Percentiles rank a stretch among this genome's conserved stretches.
Evolutionary conservation across 1,140 invertebrate species (phyloP).

Genomic region (Nixonia krombeini): DNA sequence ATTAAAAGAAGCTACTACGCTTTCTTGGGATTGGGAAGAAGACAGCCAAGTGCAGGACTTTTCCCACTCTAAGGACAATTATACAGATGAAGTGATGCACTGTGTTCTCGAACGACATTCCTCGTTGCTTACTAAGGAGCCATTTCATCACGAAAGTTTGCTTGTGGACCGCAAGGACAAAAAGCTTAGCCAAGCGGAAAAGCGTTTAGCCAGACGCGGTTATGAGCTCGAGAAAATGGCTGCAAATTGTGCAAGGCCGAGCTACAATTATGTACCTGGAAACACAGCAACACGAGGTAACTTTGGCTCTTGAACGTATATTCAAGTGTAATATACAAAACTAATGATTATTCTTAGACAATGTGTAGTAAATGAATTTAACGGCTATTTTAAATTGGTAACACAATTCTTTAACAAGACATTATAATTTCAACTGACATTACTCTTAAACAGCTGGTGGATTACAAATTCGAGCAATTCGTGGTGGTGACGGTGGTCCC

Average conservation of each 20-base stretch:
- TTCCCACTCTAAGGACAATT: conserved; percentile 79
- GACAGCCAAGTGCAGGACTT: conserved; percentile 83
- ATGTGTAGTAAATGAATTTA: too few relatives aligned
- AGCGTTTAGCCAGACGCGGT: conserved; percentile 90
- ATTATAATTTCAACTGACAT: not conserved
- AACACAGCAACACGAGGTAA: conserved; percentile 69
- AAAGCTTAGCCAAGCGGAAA: conserved; percentile 95
- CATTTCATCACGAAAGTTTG: conserved; percentile 97
- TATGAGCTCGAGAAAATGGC: conserved; percentile 96
- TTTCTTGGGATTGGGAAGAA: conserved; percentile 93
- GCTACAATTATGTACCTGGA: conserved; percentile 69
- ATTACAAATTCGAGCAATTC: conserved; percentile 67
- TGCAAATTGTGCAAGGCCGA: conserved; percentile 72
- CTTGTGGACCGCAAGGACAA: conserved; percentile 96
- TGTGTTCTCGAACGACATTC: conserved; percentile 79
- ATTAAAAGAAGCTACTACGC: conserved; percentile 93
- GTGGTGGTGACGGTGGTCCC: conserved; percentile 59
- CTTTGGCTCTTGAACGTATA: not conserved
- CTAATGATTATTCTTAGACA: not conserved
- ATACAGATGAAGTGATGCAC: conserved; percentile 86
- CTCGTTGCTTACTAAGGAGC: conserved; percentile 85
- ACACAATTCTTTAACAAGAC: conserved; percentile 4
- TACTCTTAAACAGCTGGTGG: conserved; percentile 54
- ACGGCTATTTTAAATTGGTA: too few relatives aligned
- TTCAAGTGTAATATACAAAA: too few relatives aligned